Percentiles rank a stretch among this genome's conserved stretches.
Evolutionary conservation across 2,888 invertebrate genomes (phyloP).

Genomic region (Neocrepidodera transversa): DNA sequence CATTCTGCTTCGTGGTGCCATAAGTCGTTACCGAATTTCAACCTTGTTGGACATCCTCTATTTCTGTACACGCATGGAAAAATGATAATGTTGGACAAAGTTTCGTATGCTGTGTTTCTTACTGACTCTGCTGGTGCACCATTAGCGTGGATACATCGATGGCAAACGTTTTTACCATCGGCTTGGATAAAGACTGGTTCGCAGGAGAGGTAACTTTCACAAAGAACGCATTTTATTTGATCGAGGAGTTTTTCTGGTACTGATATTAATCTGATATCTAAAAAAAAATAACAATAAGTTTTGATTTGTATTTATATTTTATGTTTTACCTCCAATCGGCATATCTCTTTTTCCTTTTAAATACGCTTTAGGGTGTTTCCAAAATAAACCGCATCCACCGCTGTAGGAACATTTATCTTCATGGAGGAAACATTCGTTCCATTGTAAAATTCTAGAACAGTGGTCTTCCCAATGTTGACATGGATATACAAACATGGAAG

Average conservation of each 20-base stretch:
- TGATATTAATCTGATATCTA: conserved; percentile 48
- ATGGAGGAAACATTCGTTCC: conserved; percentile 53
- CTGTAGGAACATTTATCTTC: conserved; percentile 52
- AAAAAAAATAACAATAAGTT: conserved; percentile 28
- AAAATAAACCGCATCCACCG: conserved; percentile 47
- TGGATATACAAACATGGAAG: conserved; percentile 54
- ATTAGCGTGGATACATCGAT: conserved; percentile 52
- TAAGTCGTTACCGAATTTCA: conserved; percentile 49
- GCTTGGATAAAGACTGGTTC: conserved; percentile 51
- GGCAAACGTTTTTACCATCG: conserved; percentile 54
- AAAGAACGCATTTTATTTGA: conserved; percentile 51
- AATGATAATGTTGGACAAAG: conserved; percentile 48
- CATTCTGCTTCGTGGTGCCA: conserved; percentile 53
- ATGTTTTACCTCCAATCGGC: conserved; percentile 46
- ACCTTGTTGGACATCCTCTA: conserved; percentile 43
- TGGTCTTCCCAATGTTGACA: conserved; percentile 53
- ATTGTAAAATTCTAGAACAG: conserved; percentile 49
- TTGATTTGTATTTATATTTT: not conserved
- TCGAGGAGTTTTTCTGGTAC: conserved; percentile 51
- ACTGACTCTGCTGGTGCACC: conserved; percentile 46
- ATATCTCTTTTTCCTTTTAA: conserved; percentile 48
- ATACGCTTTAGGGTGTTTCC: conserved; percentile 48
- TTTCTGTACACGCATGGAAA: conserved; percentile 53
- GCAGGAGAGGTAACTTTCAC: conserved; percentile 53
- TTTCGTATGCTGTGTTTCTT: conserved; percentile 52